Evolutionary conservation across 1,140 invertebrate genomes (phyloP).

Genomic region (Trissolcus basalis): DNA sequence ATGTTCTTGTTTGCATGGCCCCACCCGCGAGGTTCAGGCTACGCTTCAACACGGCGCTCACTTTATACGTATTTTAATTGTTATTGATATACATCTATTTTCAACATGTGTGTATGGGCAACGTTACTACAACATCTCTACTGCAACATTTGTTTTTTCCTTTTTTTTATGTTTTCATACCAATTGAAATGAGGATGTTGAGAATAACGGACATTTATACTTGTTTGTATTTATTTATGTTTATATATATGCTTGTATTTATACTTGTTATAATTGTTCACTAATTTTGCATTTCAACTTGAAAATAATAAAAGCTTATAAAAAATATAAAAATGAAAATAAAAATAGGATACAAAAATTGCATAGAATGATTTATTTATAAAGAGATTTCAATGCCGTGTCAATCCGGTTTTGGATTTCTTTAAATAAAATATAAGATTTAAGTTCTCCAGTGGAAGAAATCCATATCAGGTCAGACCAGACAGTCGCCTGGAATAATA

Average conservation of each 20-base stretch:
- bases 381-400: neutral
- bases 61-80: constrained; percentile 25
- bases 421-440: constrained; percentile 5
- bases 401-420: constrained; percentile 1
- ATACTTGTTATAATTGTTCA: too few relatives aligned
- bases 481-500: neutral
- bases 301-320: neutral
- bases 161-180: neutral
- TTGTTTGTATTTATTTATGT: too few relatives aligned
- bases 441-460: neutral
- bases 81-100: constrained; percentile 27
- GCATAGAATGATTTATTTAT: constrained; percentile 3
- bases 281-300: too few relatives aligned
- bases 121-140: constrained; percentile 5
- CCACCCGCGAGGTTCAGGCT: constrained; percentile 69
- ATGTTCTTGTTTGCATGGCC: constrained; percentile 75
- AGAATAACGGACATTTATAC: neutral
- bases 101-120: neutral
- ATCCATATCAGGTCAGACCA: constrained; percentile 6
- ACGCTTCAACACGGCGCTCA: constrained; percentile 49
- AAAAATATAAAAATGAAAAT: neutral
- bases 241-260: too few relatives aligned
- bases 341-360: neutral
- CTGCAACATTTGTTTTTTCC: constrained; percentile 1
- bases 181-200: constrained; percentile 8